Evolutionary conservation across 2,888 invertebrate species (phyloP).

Genomic region (Nysson spinosus): DNA sequence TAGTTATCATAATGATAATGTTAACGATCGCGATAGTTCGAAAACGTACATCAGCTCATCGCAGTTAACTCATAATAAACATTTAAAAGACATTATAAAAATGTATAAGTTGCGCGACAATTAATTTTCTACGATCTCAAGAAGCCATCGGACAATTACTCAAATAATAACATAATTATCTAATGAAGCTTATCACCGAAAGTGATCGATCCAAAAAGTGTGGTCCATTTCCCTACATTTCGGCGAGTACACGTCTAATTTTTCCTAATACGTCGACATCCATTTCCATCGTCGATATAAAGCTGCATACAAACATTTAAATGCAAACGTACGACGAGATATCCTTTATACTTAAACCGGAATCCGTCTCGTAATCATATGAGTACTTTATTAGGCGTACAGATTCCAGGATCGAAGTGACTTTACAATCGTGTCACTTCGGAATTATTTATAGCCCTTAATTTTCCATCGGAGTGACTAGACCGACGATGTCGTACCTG

Average conservation of each 20-base stretch:
- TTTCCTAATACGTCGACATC: neutral
- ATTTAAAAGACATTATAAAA: slow-evolving; percentile 30
- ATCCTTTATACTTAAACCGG: neutral
- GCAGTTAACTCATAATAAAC: slow-evolving; percentile 30
- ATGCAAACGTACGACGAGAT: slow-evolving; percentile 7
- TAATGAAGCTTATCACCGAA: slow-evolving; percentile 5
- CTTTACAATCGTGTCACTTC: slow-evolving; percentile 70
- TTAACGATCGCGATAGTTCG: slow-evolving; percentile 17
- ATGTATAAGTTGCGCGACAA: neutral
- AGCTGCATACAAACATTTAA: slow-evolving; percentile 38
- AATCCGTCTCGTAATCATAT: slow-evolving; percentile 14
- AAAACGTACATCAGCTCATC: slow-evolving; percentile 3
- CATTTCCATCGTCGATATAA: slow-evolving; percentile 28
- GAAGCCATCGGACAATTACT: slow-evolving; percentile 26
- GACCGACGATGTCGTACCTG: slow-evolving; percentile 71
- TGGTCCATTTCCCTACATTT: slow-evolving; percentile 35
- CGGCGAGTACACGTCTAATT: slow-evolving; percentile 31
- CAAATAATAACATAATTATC: slow-evolving; percentile 17
- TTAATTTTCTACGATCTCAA: slow-evolving; percentile 2
- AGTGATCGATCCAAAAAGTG: slow-evolving; percentile 30
- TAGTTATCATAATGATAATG: slow-evolving; percentile 30
- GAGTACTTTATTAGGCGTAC: slow-evolving; percentile 29
- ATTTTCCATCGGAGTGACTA: slow-evolving; percentile 73
- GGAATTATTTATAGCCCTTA: slow-evolving; percentile 67
- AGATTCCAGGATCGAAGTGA: neutral